Conservation (phyloP, 2,888 invertebrate genomes). For the Capitulum mitella region DNA sequence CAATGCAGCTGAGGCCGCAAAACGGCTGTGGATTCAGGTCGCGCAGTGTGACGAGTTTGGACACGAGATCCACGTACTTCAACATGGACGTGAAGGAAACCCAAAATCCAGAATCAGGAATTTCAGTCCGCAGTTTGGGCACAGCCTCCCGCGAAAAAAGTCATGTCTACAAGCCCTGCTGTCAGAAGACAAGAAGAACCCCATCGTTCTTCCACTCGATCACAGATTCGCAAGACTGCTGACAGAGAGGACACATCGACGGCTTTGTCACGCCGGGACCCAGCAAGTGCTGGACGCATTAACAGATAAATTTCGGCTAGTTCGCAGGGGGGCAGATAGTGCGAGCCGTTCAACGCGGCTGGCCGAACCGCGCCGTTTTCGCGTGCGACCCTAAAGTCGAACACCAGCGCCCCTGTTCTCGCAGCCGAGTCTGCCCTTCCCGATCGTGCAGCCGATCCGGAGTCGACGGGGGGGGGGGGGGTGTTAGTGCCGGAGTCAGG, state of each 20-base stretch:
- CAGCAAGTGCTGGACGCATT: background rate
- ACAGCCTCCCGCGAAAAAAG: too few species aligned
- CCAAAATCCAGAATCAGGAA: too few species aligned
- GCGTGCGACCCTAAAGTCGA: background rate
- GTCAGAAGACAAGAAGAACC: background rate
- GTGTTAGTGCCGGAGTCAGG: background rate
- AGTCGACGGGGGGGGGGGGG: background rate
- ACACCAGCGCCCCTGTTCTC: background rate
- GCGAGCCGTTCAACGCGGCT: background rate
- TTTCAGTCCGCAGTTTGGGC: too few species aligned
- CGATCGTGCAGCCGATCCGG: background rate
- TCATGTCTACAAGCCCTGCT: background rate
- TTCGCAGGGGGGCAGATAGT: background rate
- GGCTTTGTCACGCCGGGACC: background rate
- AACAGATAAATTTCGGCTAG: background rate
- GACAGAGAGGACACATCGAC: background rate
- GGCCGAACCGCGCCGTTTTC: background rate
- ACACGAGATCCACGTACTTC: too few species aligned
- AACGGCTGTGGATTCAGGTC: too few species aligned
- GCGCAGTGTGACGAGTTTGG: too few species aligned
- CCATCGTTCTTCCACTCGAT: background rate
- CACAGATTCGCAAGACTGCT: background rate
- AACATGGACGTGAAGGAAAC: too few species aligned
- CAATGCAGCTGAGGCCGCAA: too few species aligned
- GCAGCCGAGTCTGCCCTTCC: background rate